Evolutionary conservation across 2,113 vertebrate species (phyloP).

Genomic region (Gymnorhina tibicen): DNA sequence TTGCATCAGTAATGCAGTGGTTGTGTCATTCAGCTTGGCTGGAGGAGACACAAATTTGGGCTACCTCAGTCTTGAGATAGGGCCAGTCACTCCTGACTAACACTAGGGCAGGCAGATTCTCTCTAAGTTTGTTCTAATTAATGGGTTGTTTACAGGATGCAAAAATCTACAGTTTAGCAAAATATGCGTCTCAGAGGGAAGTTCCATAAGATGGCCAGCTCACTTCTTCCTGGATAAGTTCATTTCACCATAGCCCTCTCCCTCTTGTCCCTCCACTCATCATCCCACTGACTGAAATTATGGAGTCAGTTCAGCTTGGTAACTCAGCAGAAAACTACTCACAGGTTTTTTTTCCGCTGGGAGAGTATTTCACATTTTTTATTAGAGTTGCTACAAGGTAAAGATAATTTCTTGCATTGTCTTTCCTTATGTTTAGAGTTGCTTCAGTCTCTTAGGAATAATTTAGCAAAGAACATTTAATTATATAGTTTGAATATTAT

Average conservation of each 20-base stretch:
- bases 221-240: background rate
- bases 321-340: background rate
- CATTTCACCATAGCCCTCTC: background rate
- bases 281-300: background rate
- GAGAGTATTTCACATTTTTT: background rate
- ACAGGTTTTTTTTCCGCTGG: background rate
- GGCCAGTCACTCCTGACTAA: background rate
- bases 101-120: background rate
- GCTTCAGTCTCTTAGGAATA: background rate
- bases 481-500: background rate
- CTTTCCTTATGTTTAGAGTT: background rate
- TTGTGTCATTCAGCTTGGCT: background rate
- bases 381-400: background rate
- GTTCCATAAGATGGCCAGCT: background rate
- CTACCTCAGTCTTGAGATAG: background rate
- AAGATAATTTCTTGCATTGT: background rate
- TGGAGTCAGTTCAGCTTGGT: background rate
- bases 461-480: background rate
- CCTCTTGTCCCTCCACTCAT: background rate
- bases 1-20: background rate
- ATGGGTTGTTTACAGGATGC: background rate
- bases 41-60: background rate
- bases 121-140: background rate
- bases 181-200: background rate
- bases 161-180: background rate